Conservation (phyloP, 2,797 vertebrate species). For the Sebastes paucispinis region DNA sequence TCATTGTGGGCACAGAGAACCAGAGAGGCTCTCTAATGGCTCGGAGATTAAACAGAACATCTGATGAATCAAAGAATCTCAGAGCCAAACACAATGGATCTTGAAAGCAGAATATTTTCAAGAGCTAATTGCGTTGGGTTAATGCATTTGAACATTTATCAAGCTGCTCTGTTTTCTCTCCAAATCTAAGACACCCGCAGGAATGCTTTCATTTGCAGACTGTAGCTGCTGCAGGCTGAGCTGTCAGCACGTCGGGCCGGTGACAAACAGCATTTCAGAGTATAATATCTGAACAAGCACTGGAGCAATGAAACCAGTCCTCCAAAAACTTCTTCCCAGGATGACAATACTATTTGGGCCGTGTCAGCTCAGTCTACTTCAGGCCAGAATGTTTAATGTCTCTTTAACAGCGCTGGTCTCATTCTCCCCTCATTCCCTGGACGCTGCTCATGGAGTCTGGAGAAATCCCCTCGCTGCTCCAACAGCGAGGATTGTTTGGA, state of each 20-base stretch:
- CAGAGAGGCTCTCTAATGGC: neutral
- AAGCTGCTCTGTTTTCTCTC: slow-evolving; percentile 15
- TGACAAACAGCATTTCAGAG: neutral
- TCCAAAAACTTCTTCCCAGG: neutral
- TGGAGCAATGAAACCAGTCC: neutral
- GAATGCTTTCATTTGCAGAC: slow-evolving; percentile 9
- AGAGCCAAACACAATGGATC: neutral
- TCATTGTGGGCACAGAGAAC: neutral
- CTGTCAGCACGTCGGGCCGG: neutral
- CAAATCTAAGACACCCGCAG: neutral
- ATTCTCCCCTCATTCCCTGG: neutral
- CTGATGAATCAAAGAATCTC: neutral
- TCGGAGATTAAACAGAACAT: neutral
- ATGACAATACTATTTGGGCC: neutral
- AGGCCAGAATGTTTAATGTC: neutral
- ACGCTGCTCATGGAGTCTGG: neutral
- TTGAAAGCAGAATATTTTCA: neutral
- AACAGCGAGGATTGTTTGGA: slow-evolving; percentile 18
- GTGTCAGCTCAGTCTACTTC: neutral
- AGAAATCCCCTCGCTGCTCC: slow-evolving; percentile 1
- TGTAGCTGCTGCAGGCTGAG: neutral
- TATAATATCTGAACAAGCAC: neutral
- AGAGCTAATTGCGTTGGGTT: neutral
- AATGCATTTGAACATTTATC: neutral
- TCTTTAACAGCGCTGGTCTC: neutral